These are phyloP conservation scores for Gonatopus flavifemur DNA, from an alignment of 1,140 invertebrate species.

Conservation along the genomic window DNA sequence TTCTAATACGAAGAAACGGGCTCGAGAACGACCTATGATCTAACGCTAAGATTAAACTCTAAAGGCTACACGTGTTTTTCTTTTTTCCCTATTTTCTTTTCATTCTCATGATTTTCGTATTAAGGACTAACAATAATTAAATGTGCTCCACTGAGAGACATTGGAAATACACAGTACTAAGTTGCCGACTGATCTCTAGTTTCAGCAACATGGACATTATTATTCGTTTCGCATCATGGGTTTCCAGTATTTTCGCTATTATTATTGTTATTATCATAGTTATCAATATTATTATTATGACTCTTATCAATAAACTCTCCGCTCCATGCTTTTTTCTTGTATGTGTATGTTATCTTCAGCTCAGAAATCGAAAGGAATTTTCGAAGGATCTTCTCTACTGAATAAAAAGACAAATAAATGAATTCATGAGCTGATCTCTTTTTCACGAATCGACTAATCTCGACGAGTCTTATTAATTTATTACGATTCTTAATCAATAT, in stretches of 20 bases:
- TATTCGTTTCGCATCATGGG: constrained; percentile 21
- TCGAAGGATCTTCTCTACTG: no score
- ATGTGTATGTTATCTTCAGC: neutral
- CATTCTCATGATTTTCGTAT: constrained; percentile 5
- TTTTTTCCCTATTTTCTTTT: constrained; percentile 1
- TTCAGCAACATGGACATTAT: constrained; percentile 46
- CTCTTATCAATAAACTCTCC: constrained; percentile 1
- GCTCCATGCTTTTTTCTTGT: neutral
- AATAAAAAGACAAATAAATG: no score
- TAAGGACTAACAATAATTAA: constrained; percentile 26
- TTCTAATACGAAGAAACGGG: constrained; percentile 31
- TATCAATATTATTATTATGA: constrained; percentile 14
- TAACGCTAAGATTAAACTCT: constrained; percentile 27
- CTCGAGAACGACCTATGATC: constrained; percentile 31
- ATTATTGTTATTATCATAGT: constrained; percentile 12
- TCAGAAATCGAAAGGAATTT: no score
- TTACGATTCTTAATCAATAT: constrained; percentile 18
- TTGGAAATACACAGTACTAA: no score
- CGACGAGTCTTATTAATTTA: constrained; percentile 14
- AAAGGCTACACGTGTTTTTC: constrained; percentile 24
- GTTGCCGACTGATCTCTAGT: constrained; percentile 28
- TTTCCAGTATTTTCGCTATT: constrained; percentile 10
- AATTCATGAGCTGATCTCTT: no score
- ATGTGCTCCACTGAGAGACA: no score
- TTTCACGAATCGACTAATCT: constrained; percentile 18